Conservation (phyloP, 2,797 vertebrate genomes). For the Botia almorhae region DNA sequence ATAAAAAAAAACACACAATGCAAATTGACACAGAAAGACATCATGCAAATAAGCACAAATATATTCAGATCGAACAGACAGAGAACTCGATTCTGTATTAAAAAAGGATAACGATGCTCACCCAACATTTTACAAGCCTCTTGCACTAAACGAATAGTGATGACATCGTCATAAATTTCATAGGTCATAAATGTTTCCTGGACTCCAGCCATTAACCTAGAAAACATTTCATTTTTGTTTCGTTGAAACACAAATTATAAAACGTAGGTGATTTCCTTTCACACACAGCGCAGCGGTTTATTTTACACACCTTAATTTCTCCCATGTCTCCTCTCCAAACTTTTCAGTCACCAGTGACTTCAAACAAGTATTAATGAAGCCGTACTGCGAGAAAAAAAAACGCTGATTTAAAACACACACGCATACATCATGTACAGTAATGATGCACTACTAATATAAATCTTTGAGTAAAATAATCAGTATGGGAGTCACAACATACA, state of each 20-base stretch:
- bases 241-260: neutral
- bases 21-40: neutral
- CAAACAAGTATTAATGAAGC: conserved; percentile 85
- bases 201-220: conserved; percentile 68
- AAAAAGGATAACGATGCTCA: conserved; percentile 56
- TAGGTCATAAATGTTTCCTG: conserved; percentile 81
- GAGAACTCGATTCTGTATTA: too few relatives aligned
- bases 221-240: neutral
- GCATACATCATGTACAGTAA: neutral
- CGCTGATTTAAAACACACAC: neutral
- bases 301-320: conserved; percentile 72
- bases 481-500: neutral
- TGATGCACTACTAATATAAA: neutral
- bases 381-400: conserved; percentile 70
- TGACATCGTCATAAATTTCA: conserved; percentile 75
- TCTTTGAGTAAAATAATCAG: neutral
- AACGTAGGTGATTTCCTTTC: neutral
- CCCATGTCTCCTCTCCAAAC: conserved; percentile 78
- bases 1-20: neutral
- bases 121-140: conserved; percentile 77
- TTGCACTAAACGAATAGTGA: conserved; percentile 77
- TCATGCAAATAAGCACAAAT: conserved; percentile 37
- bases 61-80: neutral
- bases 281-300: neutral
- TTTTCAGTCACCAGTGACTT: conserved; percentile 80